Conservation (phyloP, 1,140 invertebrate species). For the Wasmannia auropunctata region DNA sequence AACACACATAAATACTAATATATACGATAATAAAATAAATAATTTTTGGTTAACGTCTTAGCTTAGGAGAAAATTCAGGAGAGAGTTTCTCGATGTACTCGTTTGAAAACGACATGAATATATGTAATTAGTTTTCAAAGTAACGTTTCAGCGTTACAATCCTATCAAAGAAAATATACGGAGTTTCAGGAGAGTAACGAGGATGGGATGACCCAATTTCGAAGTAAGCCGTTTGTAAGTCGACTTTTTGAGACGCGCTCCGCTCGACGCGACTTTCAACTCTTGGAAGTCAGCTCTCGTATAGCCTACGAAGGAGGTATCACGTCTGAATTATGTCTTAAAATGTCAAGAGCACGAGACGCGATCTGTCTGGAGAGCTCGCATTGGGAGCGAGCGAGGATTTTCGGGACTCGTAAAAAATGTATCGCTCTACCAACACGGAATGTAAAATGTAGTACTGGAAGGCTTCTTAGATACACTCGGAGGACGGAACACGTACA, state of each 20-base stretch:
- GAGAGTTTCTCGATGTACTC: background rate
- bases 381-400: background rate
- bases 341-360: conserved; percentile 47
- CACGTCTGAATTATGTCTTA: conserved; percentile 54
- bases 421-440: background rate
- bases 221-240: background rate
- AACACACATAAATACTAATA: background rate
- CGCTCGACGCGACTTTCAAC: conserved; percentile 33
- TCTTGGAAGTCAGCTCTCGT: conserved; percentile 36
- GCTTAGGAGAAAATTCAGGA: background rate
- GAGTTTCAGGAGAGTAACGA: background rate
- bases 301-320: conserved; percentile 28
- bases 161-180: background rate
- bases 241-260: background rate
- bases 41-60: background rate
- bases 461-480: background rate
- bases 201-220: conserved; percentile 23
- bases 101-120: background rate
- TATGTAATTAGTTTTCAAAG: conserved; percentile 12
- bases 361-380: conserved; percentile 8
- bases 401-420: conserved; percentile 44
- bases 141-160: background rate
- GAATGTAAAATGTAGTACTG: background rate
- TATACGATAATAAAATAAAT: background rate
- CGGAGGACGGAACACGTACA: background rate